Conservation (phyloP, 2,113 vertebrate genomes). For the Osmerus eperlanus region DNA sequence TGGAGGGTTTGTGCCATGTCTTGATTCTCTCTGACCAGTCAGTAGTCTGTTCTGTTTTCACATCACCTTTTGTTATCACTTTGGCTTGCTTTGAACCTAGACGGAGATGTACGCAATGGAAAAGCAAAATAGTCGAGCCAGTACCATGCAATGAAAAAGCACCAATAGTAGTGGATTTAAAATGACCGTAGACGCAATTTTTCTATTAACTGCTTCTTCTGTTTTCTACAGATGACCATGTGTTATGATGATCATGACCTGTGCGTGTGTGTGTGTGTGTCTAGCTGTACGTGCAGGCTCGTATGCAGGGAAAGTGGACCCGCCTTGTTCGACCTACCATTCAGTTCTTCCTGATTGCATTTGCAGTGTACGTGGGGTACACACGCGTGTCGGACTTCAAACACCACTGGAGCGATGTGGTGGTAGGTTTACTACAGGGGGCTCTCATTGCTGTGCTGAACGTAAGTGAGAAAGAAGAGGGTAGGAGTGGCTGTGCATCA, state of each 20-base stretch:
- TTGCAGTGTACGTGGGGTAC: conserved; percentile 89
- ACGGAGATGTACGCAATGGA: too few species aligned
- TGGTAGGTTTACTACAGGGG: conserved; percentile 89
- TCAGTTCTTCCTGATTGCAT: conserved; percentile 90
- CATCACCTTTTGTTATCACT: too few species aligned
- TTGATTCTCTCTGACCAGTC: too few species aligned
- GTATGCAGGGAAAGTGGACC: conserved; percentile 85
- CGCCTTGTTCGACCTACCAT: conserved; percentile 87
- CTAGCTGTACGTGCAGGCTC: conserved; percentile 87
- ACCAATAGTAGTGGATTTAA: too few species aligned
- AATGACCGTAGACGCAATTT: too few species aligned
- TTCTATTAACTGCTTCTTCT: too few species aligned
- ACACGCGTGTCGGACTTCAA: conserved; percentile 90
- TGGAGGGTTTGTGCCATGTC: too few species aligned
- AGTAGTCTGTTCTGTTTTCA: too few species aligned
- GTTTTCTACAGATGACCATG: not conserved
- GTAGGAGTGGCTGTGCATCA: too few species aligned
- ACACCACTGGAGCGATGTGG: conserved; percentile 91
- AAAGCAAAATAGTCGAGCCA: too few species aligned
- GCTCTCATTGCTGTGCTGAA: conserved; percentile 83
- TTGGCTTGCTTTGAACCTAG: too few species aligned
- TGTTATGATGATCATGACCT: not conserved
- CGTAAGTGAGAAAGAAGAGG: conserved; percentile 65
- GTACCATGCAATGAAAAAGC: too few species aligned
- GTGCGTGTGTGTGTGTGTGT: not conserved